Conservation (phyloP, 2,888 invertebrate genomes). For the Endomychus coccineus region DNA sequence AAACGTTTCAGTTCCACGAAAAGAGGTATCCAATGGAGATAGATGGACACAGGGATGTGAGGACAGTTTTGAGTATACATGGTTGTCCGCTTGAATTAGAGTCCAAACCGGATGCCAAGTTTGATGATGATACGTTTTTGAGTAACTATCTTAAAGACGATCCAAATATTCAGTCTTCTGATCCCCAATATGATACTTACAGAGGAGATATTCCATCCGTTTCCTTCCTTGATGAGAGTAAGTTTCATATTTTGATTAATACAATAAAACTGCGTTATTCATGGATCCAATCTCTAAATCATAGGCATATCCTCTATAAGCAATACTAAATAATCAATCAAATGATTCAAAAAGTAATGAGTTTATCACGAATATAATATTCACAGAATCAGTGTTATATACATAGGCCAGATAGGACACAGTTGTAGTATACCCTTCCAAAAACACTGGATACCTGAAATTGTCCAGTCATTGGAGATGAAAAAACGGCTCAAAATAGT, state of each 20-base stretch:
- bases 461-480: no score
- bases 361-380: no score
- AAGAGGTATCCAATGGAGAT: conserved; percentile 52
- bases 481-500: no score
- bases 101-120: conserved; percentile 44
- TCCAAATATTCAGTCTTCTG: conserved; percentile 28
- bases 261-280: no score
- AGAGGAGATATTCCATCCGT: conserved; percentile 62
- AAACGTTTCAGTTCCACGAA: conserved; percentile 50
- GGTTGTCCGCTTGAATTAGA: conserved; percentile 43
- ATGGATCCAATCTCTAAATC: no score
- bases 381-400: no score
- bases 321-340: no score
- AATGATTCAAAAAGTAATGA: no score
- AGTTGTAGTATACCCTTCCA: no score
- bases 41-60: conserved; percentile 46
- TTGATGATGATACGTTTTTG: conserved; percentile 31
- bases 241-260: conserved; percentile 14
- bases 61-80: conserved; percentile 47
- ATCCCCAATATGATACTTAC: conserved; percentile 42
- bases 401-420: no score
- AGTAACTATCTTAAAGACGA: conserved; percentile 26
- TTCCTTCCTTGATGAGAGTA: conserved; percentile 52
- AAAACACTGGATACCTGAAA: no score
- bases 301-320: conserved; percentile 7